Evolutionary conservation across 1,140 invertebrate species (phyloP).

Genomic region (Phortica variegata): DNA sequence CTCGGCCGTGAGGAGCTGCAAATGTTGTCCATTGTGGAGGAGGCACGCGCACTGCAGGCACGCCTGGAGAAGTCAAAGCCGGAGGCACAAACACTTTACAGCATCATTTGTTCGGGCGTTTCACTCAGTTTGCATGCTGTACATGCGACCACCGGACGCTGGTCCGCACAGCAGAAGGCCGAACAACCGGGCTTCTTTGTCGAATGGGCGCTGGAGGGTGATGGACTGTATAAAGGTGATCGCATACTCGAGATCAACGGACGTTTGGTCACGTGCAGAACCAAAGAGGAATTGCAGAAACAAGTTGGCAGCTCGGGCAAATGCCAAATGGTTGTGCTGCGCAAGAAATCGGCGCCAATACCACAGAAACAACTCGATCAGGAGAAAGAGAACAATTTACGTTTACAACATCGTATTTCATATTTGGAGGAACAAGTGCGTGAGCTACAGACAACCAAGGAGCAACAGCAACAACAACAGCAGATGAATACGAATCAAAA

Average conservation of each 20-base stretch:
- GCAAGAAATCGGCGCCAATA: constrained; percentile 50
- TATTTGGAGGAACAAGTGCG: constrained; percentile 86
- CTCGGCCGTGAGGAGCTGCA: constrained; percentile 84
- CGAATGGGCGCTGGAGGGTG: constrained; percentile 76
- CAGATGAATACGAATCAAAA: constrained; percentile 10
- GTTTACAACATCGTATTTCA: constrained; percentile 81
- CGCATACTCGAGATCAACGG: constrained; percentile 84
- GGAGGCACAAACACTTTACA: constrained; percentile 45
- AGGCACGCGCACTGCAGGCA: constrained; percentile 75
- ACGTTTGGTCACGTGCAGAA: constrained; percentile 69
- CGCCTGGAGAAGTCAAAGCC: constrained; percentile 67
- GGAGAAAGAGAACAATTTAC: constrained; percentile 73
- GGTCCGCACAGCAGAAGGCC: constrained; percentile 61
- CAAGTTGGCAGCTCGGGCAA: constrained; percentile 49
- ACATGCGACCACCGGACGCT: constrained; percentile 66
- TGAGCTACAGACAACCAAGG: constrained; percentile 62
- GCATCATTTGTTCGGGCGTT: constrained; percentile 51
- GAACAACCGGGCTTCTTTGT: constrained; percentile 66
- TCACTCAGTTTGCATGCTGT: constrained; percentile 64
- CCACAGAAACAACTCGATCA: constrained; percentile 43
- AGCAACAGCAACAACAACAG: constrained; percentile 14
- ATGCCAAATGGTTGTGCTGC: constrained; percentile 63
- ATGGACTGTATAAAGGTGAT: constrained; percentile 73
- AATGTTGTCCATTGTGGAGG: constrained; percentile 78
- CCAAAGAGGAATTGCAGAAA: constrained; percentile 67